Evolutionary conservation across 1,140 invertebrate genomes (phyloP), one percentile per base, ranked within the genome.

Genomic region (Microplitis demolitor): DNA sequence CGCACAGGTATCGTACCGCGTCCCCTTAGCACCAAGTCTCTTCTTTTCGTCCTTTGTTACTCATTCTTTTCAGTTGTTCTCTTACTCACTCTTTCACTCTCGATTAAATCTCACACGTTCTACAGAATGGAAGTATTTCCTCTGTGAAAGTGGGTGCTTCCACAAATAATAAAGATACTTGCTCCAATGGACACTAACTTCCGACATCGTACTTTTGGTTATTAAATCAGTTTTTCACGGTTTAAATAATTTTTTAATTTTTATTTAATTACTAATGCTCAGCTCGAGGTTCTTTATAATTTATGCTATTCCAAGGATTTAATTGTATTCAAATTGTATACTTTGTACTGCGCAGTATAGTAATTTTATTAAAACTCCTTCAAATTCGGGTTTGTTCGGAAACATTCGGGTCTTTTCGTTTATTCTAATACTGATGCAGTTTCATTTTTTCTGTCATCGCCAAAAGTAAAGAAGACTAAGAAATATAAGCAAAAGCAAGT

Each of bases 1-100:
- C 85, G 81, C 85, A 86, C 85, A 86, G 85, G 85, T 86, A 85
- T 85, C 74, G 76, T 78, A 71, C 78, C 74, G 73, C 72, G 76
- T 72, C 76, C 73, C 72, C 74, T 75, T 74, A 66, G 72, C 71
- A 61, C 60, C 51, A 73, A 63, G 60, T 13, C 63, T 75, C 74
- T 62, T 70, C 72, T 71, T 72, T 54, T 74, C 58, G 61, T 67
- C 53, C 70, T 16, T 61, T 60, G 58, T 70, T 50, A n/a, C 35
- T 58, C 68, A 9, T 66, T 72, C 69, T 64, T 60, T 69, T 73
- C 62, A 56, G 63, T 61, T 60, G 56, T 24, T n/a, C 67, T 24
- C 45, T 74, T 68, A 73, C 31, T 33, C 63, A n/a, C 58, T 63
- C 54, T 73, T 71, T 53, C 58, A 67, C 64, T 35, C 66, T 73